Evolutionary conservation across 2,113 vertebrate genomes (phyloP), one percentile per base, ranked within the genome.

Genomic region (Paradoxurus hermaphroditus): DNA sequence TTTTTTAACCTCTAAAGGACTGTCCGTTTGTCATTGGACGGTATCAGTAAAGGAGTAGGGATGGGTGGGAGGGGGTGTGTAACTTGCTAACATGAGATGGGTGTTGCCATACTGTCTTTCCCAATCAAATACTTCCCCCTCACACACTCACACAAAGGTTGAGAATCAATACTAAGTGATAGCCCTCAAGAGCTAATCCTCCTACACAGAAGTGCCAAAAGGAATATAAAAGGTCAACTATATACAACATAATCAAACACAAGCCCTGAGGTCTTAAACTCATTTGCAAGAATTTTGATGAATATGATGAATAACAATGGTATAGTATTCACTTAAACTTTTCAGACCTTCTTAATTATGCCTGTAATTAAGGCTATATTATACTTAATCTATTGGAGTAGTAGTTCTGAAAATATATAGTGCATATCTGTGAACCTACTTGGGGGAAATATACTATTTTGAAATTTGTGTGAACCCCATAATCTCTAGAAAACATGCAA

Each of bases 111-210:
- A 56, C 25, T 65, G 25, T 90, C 65, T 27, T 90, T 79, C 27
- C 23, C 29, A 31, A 79, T 10, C 10, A 49, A 83, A 68, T 85
- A 34, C 7, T 27, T 1, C 27, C 21, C 19, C 1, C 29, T 39
- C 5, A 10, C 1, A 7, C 1, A 0, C 16, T 6, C 14, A 19
- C 44, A 59, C 19, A 63, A 16, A 85, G 2, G 3, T 7, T 94
- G 79, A 67, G 62, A 90, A 92, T 29, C 68, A 70, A 56, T 49
- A 77, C 9, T 79, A 39, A 79, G 41, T 7, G 21, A 65, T 8
- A 83, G 23, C 11, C 27, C 77, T 73, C 29, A 93, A 75, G n/a
- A 97, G 46, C n/a, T 36, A 75, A 77, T 94, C 46, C 68, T 97
- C n/a, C 39, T 65, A 44, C 15, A 46, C 44, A 91, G 23, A 94